Evolutionary conservation across 92 coral and sea anemone genomes (phyloP), one percentile per base, ranked within the genome.

Genomic region (Plumapathes pennacea): DNA sequence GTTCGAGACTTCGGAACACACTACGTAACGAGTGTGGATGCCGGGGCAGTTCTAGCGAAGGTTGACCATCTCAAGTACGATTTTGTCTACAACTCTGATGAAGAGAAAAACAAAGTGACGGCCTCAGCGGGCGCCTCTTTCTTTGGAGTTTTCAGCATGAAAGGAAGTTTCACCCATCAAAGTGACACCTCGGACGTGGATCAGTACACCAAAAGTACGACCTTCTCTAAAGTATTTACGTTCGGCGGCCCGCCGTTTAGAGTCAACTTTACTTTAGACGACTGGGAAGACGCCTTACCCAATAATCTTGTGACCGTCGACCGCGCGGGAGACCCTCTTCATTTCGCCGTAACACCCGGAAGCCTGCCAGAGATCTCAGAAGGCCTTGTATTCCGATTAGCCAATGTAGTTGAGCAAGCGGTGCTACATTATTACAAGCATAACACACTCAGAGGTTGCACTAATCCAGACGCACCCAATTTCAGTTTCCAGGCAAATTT

Each of bases 1-100:
- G 69, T 90, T 15, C 97, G 97, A 24, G 97, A 90, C 60, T 90
- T 70, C 48, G 97, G 97, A 1, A 90, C 97, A 34, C 97, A 90
- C 64, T 78, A 60, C 51, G 52, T 87, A 42, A 86, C 97, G 14
- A 84, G 97, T 27, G 85, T 87, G 42, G 86, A 83, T 47, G 87
- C 95, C 4, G 95, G 97, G 8, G 95, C 95, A 10, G 66, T 87
- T 50, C 67, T 90, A 24, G 88, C 97, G 6, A 83, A 90, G 56
- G 72, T 90, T 26, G 95, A 85, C 64, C 84, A 86, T 43, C 38
- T 86, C 32, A 65, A 62, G 44, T 27, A 47, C 32, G 66, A 83
- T 36, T 76, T 64, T 42, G 76, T 74, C 4, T 71, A 67, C 2
- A 62, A 62, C 28, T 69, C 56, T 52, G 40, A 54, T 13, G 54